Base-by-base conservation (phyloP, 2,113 vertebrate genomes). In the Syngnathus scovelli region DNA sequence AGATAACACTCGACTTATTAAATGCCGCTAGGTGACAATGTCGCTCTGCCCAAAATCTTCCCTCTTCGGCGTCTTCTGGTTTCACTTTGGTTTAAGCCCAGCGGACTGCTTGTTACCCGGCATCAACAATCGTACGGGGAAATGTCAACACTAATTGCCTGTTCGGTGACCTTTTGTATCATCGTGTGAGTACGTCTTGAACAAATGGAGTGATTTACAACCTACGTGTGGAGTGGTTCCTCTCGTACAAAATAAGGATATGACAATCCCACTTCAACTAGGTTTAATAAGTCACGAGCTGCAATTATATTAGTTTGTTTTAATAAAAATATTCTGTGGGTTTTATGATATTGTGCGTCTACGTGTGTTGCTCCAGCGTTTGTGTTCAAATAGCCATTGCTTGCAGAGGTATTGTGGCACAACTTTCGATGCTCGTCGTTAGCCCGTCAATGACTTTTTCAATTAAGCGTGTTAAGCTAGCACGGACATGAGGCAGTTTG, bases 101-200 rank as follows among this genome's bases (percentile, higher is more conserved):
- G 19, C 5, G 49, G 54, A 61, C 38, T 43, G 67, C 67, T 77
- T 75, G 75, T 82, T 80, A 80, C 78, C 79, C 75, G 80, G 80
- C 81, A 64, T 79, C 76, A 74, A 66, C 78, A 77, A 77, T 83
- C 81, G 72, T 78, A 76, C 82, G 77, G 72, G 69, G 72, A 87
- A 88, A 89, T 86, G 75, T 88, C 84, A 80, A 37, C 44, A 69
- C 75, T 90, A 89, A 91, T 89, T 90, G 81, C 80, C 66, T 70
- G 66, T 72, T 61, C 66, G 18, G 39, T 84, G 88, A 89, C 88
- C 88, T 90, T 89, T 89, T 64, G 27, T 69, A 66, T 79, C 61
- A 76, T 33, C 8, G 41, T 43, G 41, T 11, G 41, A 43, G 38
- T 54, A 10, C 65, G 33, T 52, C 23, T 16, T 19, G 19, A 1